These are phyloP conservation scores for Drosophila nigromelanica DNA, from an alignment of 1,140 invertebrate species.

Conservation along the genomic window DNA sequence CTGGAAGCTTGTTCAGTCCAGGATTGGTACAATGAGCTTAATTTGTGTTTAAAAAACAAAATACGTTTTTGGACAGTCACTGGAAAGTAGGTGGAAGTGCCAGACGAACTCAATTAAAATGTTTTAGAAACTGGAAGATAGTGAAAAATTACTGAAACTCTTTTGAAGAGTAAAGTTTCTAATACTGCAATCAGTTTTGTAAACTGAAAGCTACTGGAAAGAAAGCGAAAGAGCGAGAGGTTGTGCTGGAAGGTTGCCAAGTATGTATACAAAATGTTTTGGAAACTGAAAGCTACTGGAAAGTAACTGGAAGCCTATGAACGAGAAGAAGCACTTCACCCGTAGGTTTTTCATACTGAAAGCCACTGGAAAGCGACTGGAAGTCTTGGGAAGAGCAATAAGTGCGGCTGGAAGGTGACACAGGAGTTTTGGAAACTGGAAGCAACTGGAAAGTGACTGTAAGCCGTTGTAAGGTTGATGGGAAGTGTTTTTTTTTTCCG, in stretches of 20 bases:
- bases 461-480: no score
- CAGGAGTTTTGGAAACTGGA: not conserved
- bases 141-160: no score
- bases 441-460: constrained; percentile 2
- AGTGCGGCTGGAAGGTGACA: not conserved
- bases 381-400: not conserved
- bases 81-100: no score
- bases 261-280: not conserved
- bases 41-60: no score
- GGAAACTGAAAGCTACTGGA: not conserved
- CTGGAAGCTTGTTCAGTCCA: not conserved
- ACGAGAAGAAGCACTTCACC: not conserved
- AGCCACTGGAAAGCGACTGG: not conserved
- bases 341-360: not conserved
- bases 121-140: no score
- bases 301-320: not conserved
- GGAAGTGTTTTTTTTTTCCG: not conserved
- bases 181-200: no score
- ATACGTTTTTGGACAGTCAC: not conserved
- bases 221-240: no score
- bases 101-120: no score
- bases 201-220: not conserved
- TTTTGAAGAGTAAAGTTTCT: no score
- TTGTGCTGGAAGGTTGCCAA: not conserved
- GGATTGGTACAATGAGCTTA: not conserved